These are phyloP conservation scores for Parnassius smintheus DNA, from an alignment of 2,888 invertebrate genomes.

Conservation along the genomic window DNA sequence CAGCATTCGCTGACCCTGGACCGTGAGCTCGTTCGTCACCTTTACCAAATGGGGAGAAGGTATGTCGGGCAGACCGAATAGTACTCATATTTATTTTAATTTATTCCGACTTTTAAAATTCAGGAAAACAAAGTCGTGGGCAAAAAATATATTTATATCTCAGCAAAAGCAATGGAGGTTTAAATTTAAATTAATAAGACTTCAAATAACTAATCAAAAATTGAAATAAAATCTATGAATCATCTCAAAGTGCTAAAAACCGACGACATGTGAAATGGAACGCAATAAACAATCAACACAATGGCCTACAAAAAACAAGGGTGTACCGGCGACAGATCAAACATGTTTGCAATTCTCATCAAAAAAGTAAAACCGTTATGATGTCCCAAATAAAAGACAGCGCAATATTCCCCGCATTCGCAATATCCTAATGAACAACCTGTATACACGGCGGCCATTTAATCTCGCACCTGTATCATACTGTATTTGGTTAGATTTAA, in stretches of 20 bases:
- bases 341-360: constrained; percentile 79
- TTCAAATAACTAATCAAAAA: too few relatives aligned
- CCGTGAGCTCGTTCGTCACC: too few relatives aligned
- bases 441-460: constrained; percentile 77
- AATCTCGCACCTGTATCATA: constrained; percentile 79
- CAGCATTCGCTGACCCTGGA: too few relatives aligned
- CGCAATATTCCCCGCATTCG: constrained; percentile 70
- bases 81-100: too few relatives aligned
- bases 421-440: constrained; percentile 80
- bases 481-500: constrained; percentile 47
- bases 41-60: too few relatives aligned
- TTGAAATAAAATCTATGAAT: too few relatives aligned
- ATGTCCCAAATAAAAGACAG: constrained; percentile 72
- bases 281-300: constrained; percentile 57
- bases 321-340: constrained; percentile 53
- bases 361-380: constrained; percentile 74
- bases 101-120: too few relatives aligned
- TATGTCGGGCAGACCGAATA: too few relatives aligned
- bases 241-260: not conserved
- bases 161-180: too few relatives aligned
- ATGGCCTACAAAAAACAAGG: constrained; percentile 34
- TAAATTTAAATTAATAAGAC: too few relatives aligned
- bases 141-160: too few relatives aligned
- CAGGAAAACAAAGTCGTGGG: too few relatives aligned
- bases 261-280: constrained; percentile 5